Conservation (phyloP, 2,113 vertebrate species). For the Hystrix brachyura region DNA sequence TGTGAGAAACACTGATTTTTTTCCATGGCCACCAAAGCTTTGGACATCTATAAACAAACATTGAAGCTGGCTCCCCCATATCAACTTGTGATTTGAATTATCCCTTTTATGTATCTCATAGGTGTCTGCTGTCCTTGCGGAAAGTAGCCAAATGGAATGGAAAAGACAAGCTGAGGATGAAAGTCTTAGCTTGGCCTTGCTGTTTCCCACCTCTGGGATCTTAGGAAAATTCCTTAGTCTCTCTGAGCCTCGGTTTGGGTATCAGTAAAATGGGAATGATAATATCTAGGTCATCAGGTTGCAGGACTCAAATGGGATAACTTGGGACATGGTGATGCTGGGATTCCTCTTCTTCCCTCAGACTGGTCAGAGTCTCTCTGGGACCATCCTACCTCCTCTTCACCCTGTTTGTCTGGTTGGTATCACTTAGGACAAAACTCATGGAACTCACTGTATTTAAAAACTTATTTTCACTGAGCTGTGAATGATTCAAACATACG, state of each 20-base stretch:
- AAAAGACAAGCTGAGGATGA: not conserved
- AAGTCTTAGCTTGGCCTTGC: not conserved
- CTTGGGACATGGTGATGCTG: fast-evolving
- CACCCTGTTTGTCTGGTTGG: not conserved
- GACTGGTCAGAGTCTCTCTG: not conserved
- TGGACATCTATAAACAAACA: not conserved
- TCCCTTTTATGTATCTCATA: not conserved
- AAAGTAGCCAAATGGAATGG: not conserved
- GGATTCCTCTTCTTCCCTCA: not conserved
- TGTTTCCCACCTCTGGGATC: not conserved
- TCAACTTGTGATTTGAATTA: not conserved
- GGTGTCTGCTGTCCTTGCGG: not conserved
- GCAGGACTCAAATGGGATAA: not conserved
- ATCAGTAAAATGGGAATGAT: not conserved
- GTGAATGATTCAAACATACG: not conserved
- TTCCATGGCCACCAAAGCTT: not conserved
- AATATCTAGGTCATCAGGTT: not conserved
- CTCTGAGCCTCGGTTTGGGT: not conserved
- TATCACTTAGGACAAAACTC: not conserved
- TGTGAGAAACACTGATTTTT: not conserved
- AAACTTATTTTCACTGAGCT: not conserved
- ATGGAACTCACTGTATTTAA: not conserved
- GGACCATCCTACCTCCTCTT: not conserved
- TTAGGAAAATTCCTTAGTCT: not conserved
- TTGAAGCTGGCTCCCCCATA: not conserved